Base-by-base conservation (phyloP, 2,797 vertebrate genomes). In the Gallinago solitaria region DNA sequence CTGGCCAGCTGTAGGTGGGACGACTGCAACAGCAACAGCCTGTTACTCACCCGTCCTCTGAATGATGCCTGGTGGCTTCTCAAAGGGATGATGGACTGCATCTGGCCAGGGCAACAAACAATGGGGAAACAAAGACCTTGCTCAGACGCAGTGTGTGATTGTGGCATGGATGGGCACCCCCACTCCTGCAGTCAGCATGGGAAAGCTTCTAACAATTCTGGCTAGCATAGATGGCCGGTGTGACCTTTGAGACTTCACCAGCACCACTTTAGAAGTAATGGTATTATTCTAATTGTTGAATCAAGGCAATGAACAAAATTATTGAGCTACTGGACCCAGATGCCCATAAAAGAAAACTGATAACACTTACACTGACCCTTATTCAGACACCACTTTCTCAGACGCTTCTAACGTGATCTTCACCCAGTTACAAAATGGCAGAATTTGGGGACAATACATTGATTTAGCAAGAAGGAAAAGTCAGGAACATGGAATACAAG, bases 1-100 rank as follows among this genome's bases (percentile, higher is more conserved):
- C 61, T 68, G 50, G 89, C 59, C 90, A 93, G 84, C 80, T 94
- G 90, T 63, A 93, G 77, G 75, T 68, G 90, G 68, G 56, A 87
- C 0, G 17, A 60, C 54, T 45, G 54, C 83, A 80, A 32, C 63
- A 54, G 71, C 68, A 59, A 93, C 53, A 41, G 30, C 24, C 63
- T 79, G 50, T 90, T 90, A 83, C 54, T 84, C 70, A 73, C 27
- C 80, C 74, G 28, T 11, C 32, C 24, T 19, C 37, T 16, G 56
- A 78, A 41, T 0, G 0, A 32, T 47, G 73, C 39, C 76, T 45
- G 11, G 63, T 93, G 75, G 45, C 51, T 61, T 77, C 50, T 73
- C 18, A 15, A 48, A 30, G 39, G 0, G 0, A 50, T 76, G 64
- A 57, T 3, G 30, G 56, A 48, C 69, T 25, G 5, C 33, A 43